Base-by-base conservation (phyloP, 2,888 invertebrate species). In the Erpobdella octoculata region DNA sequence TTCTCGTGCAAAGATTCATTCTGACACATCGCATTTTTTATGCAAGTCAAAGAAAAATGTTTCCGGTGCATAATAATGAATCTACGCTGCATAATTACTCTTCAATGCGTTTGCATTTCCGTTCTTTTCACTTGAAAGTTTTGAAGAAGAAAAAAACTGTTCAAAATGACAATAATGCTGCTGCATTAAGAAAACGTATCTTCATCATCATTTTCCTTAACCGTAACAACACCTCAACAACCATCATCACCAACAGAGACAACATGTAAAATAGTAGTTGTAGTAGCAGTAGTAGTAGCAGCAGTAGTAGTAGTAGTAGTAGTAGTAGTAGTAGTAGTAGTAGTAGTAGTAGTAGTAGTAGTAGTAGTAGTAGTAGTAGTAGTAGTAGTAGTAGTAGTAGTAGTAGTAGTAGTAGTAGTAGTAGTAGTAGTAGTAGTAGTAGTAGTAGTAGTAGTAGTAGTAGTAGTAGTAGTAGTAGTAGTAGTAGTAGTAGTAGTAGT, bases 321-420 rank as follows among this genome's bases (percentile, higher is more conserved):
- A 41, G 12, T 41, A 41, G 12, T 41, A 41, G 12, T 41, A 41
- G 12, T 41, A 58, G 21, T 58, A 58, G 21, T 58, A 58, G 21
- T 58, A 58, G 21, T 58, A 58, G 21, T 58, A 58, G 21, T 58
- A 58, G 21, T 58, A 58, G 21, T 58, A 58, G 21, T 58, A 58
- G 21, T 58, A 58, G 21, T 58, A 58, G 21, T 58, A 9, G 21
- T 58, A 58, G 21, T 58, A 58, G 21, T 58, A 58, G 21, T 58
- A 58, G 21, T 58, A 58, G 21, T 58, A 58, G 21, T 58, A 9
- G 21, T 58, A 58, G 21, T 58, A 58, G 21, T 58, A 58, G 21
- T 58, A 58, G 21, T 18, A 9, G 21, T 9, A 58, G 21, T 58
- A 58, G 21, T 58, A 58, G 21, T 58, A 58, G 21, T 58, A 58